Evolutionary conservation across 2,888 invertebrate species (phyloP).

Genomic region (Cheilosia variabilis): DNA sequence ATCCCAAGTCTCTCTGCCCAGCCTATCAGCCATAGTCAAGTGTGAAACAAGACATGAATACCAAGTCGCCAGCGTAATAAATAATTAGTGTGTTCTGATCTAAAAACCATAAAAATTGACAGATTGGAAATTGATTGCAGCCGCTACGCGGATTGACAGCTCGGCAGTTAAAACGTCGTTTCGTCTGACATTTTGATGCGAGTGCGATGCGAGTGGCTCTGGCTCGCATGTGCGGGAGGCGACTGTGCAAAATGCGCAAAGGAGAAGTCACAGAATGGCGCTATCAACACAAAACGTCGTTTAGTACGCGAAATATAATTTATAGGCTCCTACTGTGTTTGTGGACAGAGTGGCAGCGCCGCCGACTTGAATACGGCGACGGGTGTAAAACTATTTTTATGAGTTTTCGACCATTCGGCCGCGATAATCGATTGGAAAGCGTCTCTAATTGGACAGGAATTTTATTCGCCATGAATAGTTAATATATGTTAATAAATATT

Average conservation of each 20-base stretch:
- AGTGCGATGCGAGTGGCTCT: not conserved
- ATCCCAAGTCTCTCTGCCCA: slow-evolving; percentile 4
- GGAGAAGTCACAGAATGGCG: slow-evolving; percentile 2
- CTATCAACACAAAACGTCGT: slow-evolving; percentile 48
- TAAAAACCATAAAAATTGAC: slow-evolving; percentile 67
- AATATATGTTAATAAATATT: slow-evolving; percentile 60
- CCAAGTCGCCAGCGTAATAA: slow-evolving; percentile 47
- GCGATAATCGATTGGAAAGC: slow-evolving; percentile 64
- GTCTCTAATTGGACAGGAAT: slow-evolving; percentile 61
- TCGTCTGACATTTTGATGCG: slow-evolving; percentile 44
- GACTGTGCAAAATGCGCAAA: not conserved
- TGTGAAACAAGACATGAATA: slow-evolving; percentile 58
- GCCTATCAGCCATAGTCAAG: slow-evolving; percentile 15
- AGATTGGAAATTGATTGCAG: slow-evolving; percentile 56
- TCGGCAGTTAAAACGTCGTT: slow-evolving; percentile 56
- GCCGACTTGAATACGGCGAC: not conserved
- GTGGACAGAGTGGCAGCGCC: slow-evolving; percentile 17
- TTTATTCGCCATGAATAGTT: slow-evolving; percentile 58
- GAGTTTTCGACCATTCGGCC: slow-evolving; percentile 21
- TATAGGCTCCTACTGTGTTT: slow-evolving; percentile 56
- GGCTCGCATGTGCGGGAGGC: slow-evolving; percentile 11
- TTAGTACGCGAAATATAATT: slow-evolving; percentile 53
- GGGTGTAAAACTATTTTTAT: slow-evolving; percentile 61
- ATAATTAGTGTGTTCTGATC: slow-evolving; percentile 62
- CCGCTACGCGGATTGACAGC: slow-evolving; percentile 33